Evolutionary conservation across 1,140 invertebrate genomes (phyloP).

Genomic region (Drosophila aff.): DNA sequence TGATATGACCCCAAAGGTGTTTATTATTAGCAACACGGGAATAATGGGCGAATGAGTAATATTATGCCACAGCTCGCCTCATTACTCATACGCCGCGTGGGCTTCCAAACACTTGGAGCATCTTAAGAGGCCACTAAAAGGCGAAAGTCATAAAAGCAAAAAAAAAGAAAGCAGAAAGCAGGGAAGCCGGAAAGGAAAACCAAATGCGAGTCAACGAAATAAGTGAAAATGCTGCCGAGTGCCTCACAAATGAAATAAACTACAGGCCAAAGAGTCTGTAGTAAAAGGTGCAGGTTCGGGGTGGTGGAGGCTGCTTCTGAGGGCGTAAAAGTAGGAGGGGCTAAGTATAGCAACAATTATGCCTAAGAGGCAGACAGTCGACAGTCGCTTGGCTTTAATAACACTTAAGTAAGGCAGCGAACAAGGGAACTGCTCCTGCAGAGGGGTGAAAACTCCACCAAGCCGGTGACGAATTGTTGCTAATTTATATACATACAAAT

Average conservation of each 20-base stretch:
- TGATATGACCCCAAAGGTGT: conserved; percentile 76
- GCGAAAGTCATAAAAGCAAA: conserved; percentile 80
- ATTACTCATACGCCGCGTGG: conserved; percentile 71
- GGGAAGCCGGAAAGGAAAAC: conserved; percentile 10
- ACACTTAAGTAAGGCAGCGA: conserved; percentile 47
- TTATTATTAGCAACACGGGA: conserved; percentile 78
- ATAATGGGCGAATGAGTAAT: conserved; percentile 79
- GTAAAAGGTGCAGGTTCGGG: conserved; percentile 63
- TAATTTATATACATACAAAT: conserved; percentile 61
- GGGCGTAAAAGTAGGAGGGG: conserved; percentile 14
- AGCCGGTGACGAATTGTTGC: conserved; percentile 65
- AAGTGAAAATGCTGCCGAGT: conserved; percentile 71
- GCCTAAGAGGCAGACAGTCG: conserved; percentile 64
- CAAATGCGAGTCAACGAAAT: conserved; percentile 58
- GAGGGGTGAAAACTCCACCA: conserved; percentile 41
- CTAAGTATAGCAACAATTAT: conserved; percentile 83
- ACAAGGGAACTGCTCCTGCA: neutral
- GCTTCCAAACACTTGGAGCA: conserved; percentile 59
- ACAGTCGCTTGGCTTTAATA: conserved; percentile 66
- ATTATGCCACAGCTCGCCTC: conserved; percentile 55
- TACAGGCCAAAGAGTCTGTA: conserved; percentile 60
- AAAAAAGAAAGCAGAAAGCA: neutral
- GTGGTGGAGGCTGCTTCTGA: neutral
- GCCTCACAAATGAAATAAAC: conserved; percentile 80
- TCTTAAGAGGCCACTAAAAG: conserved; percentile 81